Percentiles rank a stretch among this genome's conserved stretches.
Conservation (phyloP, 2,113 vertebrate species). For the Paralichthys olivaceus region DNA sequence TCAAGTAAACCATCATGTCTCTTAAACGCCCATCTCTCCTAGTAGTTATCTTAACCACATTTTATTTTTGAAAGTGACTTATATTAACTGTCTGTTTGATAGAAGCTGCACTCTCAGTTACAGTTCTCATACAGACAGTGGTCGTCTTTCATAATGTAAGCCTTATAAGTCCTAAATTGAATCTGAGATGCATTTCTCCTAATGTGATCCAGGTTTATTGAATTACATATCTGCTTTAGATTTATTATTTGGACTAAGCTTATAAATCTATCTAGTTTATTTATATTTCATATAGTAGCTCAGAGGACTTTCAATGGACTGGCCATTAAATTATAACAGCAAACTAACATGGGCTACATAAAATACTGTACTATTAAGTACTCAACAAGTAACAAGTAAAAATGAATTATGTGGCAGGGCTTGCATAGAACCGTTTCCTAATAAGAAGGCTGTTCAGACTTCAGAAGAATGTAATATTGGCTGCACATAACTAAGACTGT, state of each 20-base stretch:
- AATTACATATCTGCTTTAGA: conserved; percentile 71
- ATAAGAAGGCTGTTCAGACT: conserved; percentile 56
- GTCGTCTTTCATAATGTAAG: conserved; percentile 73
- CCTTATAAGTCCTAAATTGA: conserved; percentile 70
- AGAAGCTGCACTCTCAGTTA: conserved; percentile 43
- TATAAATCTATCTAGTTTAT: conserved; percentile 59
- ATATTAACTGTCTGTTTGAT: conserved; percentile 41
- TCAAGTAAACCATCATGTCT: conserved; percentile 46
- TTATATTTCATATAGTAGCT: conserved; percentile 43
- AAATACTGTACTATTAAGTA: conserved; percentile 64
- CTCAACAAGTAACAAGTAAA: conserved; percentile 64
- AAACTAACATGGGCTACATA: conserved; percentile 61
- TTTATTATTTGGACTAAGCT: conserved; percentile 67
- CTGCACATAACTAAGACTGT: conserved; percentile 52
- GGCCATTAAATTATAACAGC: conserved; percentile 59
- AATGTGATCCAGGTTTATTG: conserved; percentile 73
- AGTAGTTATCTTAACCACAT: conserved; percentile 31
- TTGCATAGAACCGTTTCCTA: conserved; percentile 39
- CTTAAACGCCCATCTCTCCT: conserved; percentile 39
- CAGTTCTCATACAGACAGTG: conserved; percentile 47
- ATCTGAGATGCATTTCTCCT: conserved; percentile 71
- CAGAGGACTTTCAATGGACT: conserved; percentile 46
- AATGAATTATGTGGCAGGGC: conserved; percentile 53
- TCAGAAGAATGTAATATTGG: conserved; percentile 56
- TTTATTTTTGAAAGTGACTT: conserved; percentile 56